Percentiles rank a stretch among this genome's conserved stretches.
These are phyloP conservation scores for Ambastaia sidthimunki DNA, from an alignment of 2,797 vertebrate species.

Conservation along the genomic window DNA sequence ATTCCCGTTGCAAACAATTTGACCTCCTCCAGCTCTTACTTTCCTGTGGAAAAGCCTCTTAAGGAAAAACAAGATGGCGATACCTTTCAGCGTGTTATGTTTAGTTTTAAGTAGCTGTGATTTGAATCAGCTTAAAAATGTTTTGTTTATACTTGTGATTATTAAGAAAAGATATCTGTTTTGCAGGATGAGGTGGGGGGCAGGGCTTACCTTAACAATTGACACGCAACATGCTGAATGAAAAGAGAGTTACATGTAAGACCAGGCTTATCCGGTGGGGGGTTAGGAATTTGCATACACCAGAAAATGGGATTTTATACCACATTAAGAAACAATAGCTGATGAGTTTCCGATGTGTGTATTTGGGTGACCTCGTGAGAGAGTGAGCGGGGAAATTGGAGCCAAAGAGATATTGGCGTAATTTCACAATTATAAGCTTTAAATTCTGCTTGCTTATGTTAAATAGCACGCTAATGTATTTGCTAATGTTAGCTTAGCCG, in stretches of 20 bases:
- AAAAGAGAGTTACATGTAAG: constrained; percentile 66
- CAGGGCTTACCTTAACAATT: constrained; percentile 25
- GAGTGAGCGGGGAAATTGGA: constrained; percentile 14
- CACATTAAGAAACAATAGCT: constrained; percentile 84
- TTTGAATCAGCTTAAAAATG: constrained; percentile 16
- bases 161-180: not conserved
- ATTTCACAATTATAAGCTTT: constrained; percentile 12
- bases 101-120: constrained; percentile 16
- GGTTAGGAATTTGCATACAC: constrained; percentile 54
- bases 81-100: constrained; percentile 12
- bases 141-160: constrained; percentile 16
- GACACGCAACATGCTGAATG: constrained; percentile 69
- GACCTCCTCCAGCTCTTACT: constrained; percentile 42
- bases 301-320: constrained; percentile 67
- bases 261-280: constrained; percentile 52
- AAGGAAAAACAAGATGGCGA: constrained; percentile 7
- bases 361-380: constrained; percentile 33
- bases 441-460: constrained; percentile 11
- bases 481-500: constrained; percentile 34
- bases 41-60: constrained; percentile 27
- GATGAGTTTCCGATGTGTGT: constrained; percentile 68
- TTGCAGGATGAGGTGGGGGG: not conserved
- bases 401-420: constrained; percentile 13
- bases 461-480: constrained; percentile 36
- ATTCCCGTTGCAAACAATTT: constrained; percentile 9